These are phyloP conservation scores for Nomada fucata DNA, from an alignment of 2,888 invertebrate species.

Conservation along the genomic window DNA sequence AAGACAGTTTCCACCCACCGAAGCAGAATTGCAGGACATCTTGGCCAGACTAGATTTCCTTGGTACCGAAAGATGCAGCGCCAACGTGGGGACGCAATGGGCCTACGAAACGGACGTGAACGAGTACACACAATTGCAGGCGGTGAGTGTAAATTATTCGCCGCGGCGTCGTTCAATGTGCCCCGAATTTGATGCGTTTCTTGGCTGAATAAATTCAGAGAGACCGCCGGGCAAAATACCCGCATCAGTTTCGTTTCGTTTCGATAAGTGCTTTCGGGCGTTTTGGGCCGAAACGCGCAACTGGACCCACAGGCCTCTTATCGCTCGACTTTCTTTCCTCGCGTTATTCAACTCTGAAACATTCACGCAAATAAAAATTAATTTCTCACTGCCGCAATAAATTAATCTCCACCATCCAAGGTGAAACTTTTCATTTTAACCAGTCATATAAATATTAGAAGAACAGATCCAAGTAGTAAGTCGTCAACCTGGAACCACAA, in stretches of 20 bases:
- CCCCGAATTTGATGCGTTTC: background rate
- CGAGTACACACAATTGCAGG: conserved; percentile 92
- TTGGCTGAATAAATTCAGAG: background rate
- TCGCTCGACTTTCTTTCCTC: background rate
- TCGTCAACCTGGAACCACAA: background rate
- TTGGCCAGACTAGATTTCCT: conserved; percentile 90
- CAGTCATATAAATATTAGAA: too few relatives aligned
- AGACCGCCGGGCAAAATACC: conserved; percentile 22
- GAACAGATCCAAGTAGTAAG: background rate
- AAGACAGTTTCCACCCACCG: conserved; percentile 55
- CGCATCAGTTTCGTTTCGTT: conserved; percentile 41
- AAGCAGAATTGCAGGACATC: conserved; percentile 76
- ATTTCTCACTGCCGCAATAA: too few relatives aligned
- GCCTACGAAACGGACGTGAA: conserved; percentile 95
- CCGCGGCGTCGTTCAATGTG: background rate
- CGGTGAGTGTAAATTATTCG: conserved; percentile 87
- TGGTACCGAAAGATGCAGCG: conserved; percentile 92
- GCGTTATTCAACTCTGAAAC: too few relatives aligned
- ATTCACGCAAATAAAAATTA: too few relatives aligned
- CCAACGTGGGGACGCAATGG: conserved; percentile 95
- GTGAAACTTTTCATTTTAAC: too few relatives aligned
- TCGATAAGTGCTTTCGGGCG: conserved; percentile 18
- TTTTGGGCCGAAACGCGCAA: background rate
- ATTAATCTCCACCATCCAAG: too few relatives aligned
- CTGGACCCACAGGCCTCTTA: conserved; percentile 14